Base-by-base conservation (phyloP, 1,140 invertebrate genomes). In the Phocides pigmalion region DNA sequence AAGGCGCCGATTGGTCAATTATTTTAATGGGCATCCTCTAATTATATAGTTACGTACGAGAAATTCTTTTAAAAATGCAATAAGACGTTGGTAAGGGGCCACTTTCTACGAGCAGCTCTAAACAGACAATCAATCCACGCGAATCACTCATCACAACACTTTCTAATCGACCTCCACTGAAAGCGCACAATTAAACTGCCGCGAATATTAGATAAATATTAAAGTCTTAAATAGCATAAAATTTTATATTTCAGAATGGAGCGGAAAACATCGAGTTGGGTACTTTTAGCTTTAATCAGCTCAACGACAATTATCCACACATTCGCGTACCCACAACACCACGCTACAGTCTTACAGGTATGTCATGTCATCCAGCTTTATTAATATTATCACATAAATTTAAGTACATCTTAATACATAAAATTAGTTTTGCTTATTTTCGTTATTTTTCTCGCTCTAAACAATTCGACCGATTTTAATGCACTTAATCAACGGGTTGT, bases 301-400 rank as follows among this genome's bases (percentile, higher is more conserved):
- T 93, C 92, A 62, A 93, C 92, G 70, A 76, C 87, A 12, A 81
- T 93, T 22, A 84, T 94, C 51, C 92, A 91, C 61, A 93, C 93
- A 42, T 68, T 93, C 20, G 93, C 93, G 15, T 93, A 93, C 66
- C 93, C 93, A 15, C 92, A 93, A 64, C 88, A 89, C 46, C 64
- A 84, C 59, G 83, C 87, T n/a, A 82, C 89, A 61, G 84, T 92
- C 37, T 88, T 89, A 82, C 89, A 92, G 83, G 89, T 91, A 76
- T 19, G 25, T 61, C 17, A 50, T 39, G 16, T 15, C 6, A 46
- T 46, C 25, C n/a, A n/a, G n/a, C n/a, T n/a, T n/a, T n/a, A n/a
- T n/a, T n/a, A n/a, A n/a, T n/a, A n/a, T n/a, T n/a, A n/a, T n/a
- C n/a, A n/a, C n/a, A n/a, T n/a, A n/a, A n/a, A n/a, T n/a, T n/a